These are phyloP conservation scores for Leistus spinibarbis DNA, from an alignment of 2,888 invertebrate genomes.

Conservation along the genomic window DNA sequence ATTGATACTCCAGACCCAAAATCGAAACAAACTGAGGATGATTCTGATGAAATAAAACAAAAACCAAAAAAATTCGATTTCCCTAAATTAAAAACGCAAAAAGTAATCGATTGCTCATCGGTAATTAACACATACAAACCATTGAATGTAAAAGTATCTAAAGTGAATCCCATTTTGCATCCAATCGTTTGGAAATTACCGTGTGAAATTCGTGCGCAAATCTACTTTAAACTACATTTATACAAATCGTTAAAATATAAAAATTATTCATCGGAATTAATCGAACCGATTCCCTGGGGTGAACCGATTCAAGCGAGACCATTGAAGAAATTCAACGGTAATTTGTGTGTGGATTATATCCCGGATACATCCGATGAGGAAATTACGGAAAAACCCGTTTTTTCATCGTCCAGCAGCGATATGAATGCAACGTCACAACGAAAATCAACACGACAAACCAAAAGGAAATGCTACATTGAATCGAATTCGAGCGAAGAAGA, in stretches of 20 bases:
- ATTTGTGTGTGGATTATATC: conserved; percentile 21
- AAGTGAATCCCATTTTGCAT: conserved; percentile 38
- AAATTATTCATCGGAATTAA: conserved; percentile 35
- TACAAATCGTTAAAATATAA: conserved; percentile 31
- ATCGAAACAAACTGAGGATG: not conserved
- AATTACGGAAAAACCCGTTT: conserved; percentile 9
- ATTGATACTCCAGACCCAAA: too few relatives aligned
- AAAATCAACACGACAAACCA: conserved; percentile 40
- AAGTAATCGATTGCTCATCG: not conserved
- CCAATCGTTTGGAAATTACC: conserved; percentile 36
- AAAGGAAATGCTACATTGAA: conserved; percentile 42
- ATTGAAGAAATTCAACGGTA: conserved; percentile 37
- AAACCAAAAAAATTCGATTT: not conserved
- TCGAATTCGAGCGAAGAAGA: conserved; percentile 14
- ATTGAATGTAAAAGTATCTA: not conserved
- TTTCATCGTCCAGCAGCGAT: conserved; percentile 1
- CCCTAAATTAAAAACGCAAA: not conserved
- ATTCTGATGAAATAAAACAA: too few relatives aligned
- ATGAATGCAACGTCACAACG: not conserved
- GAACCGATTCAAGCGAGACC: conserved; percentile 40
- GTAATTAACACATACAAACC: not conserved
- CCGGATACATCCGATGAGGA: conserved; percentile 3
- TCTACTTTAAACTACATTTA: conserved; percentile 38
- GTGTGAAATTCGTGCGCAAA: conserved; percentile 28
- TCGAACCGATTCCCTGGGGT: conserved; percentile 36